Evolutionary conservation across 2,797 vertebrate genomes (phyloP).

Genomic region (Hydrocynus forskahlii): DNA sequence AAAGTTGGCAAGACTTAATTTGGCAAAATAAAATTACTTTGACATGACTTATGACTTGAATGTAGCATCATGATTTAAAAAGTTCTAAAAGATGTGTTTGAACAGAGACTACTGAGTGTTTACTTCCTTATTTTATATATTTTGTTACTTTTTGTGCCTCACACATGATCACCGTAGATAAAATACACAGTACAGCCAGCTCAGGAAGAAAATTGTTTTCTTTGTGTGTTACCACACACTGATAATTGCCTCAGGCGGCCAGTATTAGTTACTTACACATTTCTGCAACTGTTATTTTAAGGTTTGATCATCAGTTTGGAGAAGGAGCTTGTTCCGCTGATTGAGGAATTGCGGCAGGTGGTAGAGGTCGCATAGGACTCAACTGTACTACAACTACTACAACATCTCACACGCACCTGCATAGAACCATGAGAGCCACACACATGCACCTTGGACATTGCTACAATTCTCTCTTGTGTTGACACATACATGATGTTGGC

Average conservation of each 20-base stretch:
- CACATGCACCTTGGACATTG: conserved; percentile 38
- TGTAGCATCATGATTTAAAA: not conserved
- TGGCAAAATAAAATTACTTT: not conserved
- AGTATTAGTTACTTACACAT: not conserved
- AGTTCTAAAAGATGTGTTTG: not conserved
- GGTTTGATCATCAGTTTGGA: conserved; percentile 95
- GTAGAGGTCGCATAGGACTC: conserved; percentile 88
- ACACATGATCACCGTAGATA: not conserved
- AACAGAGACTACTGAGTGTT: not conserved
- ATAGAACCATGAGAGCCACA: conserved; percentile 28
- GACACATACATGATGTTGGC: conserved; percentile 28
- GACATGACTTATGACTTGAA: not conserved
- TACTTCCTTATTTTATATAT: not conserved
- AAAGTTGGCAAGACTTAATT: not conserved
- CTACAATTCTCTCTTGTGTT: conserved; percentile 23
- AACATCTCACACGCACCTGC: conserved; percentile 14
- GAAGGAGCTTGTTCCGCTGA: conserved; percentile 91
- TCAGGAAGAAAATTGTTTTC: not conserved
- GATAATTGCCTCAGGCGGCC: not conserved
- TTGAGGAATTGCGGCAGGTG: conserved; percentile 93
- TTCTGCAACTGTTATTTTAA: conserved; percentile 63
- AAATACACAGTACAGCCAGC: not conserved
- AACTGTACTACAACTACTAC: not conserved
- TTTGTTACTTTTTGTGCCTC: not conserved
- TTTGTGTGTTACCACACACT: not conserved